A percentile compares a stretch with the other conserved stretches of the same genome.
These are phyloP conservation scores for Piprites chloris DNA, from an alignment of 2,113 vertebrate species.

Conservation along the genomic window DNA sequence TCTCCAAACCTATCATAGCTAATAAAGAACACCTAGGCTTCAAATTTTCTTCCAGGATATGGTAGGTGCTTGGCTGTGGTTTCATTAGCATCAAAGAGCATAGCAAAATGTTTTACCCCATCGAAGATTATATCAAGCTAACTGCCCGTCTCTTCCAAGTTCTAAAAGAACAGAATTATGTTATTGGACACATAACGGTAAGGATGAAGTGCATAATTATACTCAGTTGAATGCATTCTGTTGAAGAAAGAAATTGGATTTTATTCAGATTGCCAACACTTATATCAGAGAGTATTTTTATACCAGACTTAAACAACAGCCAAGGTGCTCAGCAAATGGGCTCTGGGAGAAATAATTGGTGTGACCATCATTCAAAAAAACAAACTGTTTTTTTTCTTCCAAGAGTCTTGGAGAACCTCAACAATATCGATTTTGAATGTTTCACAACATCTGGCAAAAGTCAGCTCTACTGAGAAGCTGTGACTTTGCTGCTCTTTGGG, in stretches of 20 bases:
- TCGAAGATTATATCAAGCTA: neutral
- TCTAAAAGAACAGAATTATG: neutral
- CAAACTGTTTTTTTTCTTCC: neutral
- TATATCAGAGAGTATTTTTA: neutral
- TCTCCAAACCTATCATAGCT: neutral
- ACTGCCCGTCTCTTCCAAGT: neutral
- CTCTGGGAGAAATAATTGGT: neutral
- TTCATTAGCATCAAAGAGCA: neutral
- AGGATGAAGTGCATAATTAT: neutral
- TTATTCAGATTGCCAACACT: neutral
- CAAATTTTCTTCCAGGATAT: neutral
- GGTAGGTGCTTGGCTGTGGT: neutral
- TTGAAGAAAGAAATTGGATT: neutral
- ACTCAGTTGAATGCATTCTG: neutral
- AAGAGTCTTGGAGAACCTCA: neutral
- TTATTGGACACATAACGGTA: neutral
- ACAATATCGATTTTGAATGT: neutral
- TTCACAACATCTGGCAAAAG: neutral
- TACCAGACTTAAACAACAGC: neutral
- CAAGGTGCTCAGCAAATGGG: neutral
- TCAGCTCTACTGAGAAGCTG: neutral
- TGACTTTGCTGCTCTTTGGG: neutral
- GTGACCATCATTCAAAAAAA: neutral
- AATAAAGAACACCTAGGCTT: neutral
- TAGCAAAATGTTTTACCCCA: neutral